These are phyloP conservation scores for Cylas formicarius DNA, from an alignment of 1,140 invertebrate genomes.

Conservation along the genomic window DNA sequence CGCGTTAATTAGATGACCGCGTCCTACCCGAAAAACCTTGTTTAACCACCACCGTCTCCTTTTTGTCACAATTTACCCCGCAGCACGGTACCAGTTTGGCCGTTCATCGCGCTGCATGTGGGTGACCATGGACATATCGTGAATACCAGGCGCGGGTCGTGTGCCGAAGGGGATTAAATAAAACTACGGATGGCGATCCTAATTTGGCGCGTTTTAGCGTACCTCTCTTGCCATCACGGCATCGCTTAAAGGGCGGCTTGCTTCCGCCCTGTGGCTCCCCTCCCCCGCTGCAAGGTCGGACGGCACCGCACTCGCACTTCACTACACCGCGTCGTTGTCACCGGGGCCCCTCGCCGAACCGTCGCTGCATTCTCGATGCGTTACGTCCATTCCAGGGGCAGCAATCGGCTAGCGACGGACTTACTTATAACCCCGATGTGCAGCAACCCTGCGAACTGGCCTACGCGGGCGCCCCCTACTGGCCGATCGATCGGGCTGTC, in stretches of 20 bases:
- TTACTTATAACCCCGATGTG: constrained; percentile 35
- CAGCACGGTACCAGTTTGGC: too few relatives aligned
- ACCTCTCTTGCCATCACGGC: constrained; percentile 58
- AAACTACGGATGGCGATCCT: too few relatives aligned
- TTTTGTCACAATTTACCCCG: too few relatives aligned
- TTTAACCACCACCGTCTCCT: too few relatives aligned
- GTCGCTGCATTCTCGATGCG: constrained; percentile 21
- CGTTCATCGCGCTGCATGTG: too few relatives aligned
- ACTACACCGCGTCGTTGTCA: constrained; percentile 34
- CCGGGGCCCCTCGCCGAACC: constrained; percentile 31
- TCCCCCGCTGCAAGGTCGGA: too few relatives aligned
- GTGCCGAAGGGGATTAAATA: too few relatives aligned
- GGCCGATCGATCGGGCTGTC: constrained; percentile 34
- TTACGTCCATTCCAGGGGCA: constrained; percentile 37
- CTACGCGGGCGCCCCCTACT: constrained; percentile 36
- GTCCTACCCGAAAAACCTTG: too few relatives aligned
- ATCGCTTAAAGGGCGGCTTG: constrained; percentile 43
- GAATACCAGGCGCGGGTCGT: too few relatives aligned
- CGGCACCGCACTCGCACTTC: constrained; percentile 21
- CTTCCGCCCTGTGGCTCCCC: constrained; percentile 29
- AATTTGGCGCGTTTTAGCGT: constrained; percentile 32
- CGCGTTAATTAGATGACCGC: too few relatives aligned
- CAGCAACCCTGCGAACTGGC: constrained; percentile 39
- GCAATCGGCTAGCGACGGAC: constrained; percentile 30
- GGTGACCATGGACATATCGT: too few relatives aligned